A percentile compares a stretch with the other conserved stretches of the same genome.
phyloP scores from a whole-genome alignment of 2,113 vertebrate species.

The Brachypteracias leptosomus region DNA sequence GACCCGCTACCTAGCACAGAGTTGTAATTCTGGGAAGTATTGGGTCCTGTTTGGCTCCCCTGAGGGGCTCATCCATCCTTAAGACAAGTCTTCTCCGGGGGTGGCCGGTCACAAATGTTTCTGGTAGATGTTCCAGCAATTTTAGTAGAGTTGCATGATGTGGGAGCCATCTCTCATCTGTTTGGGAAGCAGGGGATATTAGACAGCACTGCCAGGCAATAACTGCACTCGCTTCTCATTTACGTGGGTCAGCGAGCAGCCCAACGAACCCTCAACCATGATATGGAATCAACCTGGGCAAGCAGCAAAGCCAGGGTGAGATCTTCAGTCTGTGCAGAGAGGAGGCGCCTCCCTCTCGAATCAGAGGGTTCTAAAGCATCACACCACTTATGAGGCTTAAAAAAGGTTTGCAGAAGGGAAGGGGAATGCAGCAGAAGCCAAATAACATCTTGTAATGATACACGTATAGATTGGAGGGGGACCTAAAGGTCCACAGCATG shows the following conservation, averaged over 20 bases:
- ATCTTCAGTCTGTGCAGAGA: not conserved
- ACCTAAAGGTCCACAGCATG: not conserved
- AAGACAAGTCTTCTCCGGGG: not conserved
- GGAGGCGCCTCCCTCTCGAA: not conserved
- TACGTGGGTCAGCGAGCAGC: fast-evolving
- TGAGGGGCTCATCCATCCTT: not conserved
- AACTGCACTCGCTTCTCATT: fast-evolving
- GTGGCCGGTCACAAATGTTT: not conserved
- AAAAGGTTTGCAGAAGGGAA: not conserved
- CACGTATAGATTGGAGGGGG: fast-evolving
- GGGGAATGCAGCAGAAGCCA: not conserved
- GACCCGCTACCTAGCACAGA: not conserved
- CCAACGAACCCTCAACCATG: not conserved
- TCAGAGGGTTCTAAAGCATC: fast-evolving
- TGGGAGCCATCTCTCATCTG: not conserved
- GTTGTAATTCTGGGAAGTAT: not conserved
- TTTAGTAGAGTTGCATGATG: not conserved
- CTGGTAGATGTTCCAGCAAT: not conserved
- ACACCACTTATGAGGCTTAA: not conserved
- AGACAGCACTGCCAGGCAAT: fast-evolving
- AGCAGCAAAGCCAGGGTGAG: not conserved
- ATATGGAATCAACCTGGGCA: not conserved
- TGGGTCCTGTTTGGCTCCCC: not conserved
- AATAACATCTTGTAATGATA: fast-evolving
- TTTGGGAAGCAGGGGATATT: fast-evolving